Conservation (phyloP, 2,797 vertebrate species). For the Petrocephalus sullivani region DNA sequence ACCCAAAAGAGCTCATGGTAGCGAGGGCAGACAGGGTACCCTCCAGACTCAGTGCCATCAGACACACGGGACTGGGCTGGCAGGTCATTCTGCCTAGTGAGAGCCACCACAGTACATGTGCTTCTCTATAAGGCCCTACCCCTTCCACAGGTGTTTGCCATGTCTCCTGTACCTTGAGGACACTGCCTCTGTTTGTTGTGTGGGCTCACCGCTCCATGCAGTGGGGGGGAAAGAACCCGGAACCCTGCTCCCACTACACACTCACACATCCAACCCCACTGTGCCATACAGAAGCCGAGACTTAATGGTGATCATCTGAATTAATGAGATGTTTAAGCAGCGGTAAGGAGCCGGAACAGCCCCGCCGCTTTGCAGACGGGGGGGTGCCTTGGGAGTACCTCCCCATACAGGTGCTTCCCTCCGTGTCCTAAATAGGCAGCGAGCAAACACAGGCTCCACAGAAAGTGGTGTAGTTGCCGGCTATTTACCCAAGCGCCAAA, state of each 20-base stretch:
- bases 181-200: not conserved
- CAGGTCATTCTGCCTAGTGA: not conserved
- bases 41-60: not conserved
- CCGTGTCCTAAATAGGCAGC: not conserved
- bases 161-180: not conserved
- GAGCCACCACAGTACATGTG: not conserved
- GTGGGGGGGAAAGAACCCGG: not conserved
- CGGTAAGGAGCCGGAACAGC: not conserved
- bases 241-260: not conserved
- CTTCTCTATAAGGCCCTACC: not conserved
- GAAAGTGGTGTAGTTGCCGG: not conserved
- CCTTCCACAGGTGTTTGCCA: not conserved
- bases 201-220: not conserved
- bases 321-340: slow-evolving; percentile 18
- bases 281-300: not conserved
- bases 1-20: not conserved
- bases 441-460: not conserved
- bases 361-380: not conserved
- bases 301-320: slow-evolving; percentile 17
- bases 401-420: not conserved
- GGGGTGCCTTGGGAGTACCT: not conserved
- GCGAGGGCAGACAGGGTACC: not conserved
- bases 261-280: not conserved
- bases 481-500: not conserved
- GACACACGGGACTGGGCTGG: not conserved